Conservation (phyloP, 2,113 vertebrate species). For the Prunella fulvescens region DNA sequence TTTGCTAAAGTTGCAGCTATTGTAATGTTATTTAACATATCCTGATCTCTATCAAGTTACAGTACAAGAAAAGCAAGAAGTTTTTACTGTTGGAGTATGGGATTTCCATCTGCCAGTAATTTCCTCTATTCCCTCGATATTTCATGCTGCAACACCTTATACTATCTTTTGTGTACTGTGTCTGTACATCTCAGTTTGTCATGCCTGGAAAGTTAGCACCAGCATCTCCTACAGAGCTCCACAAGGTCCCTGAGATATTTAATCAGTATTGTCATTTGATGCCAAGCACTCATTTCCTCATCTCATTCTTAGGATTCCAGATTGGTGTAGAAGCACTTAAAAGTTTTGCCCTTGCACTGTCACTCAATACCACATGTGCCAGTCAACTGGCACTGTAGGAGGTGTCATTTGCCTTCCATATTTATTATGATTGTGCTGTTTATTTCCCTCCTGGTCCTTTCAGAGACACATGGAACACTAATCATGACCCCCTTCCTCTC, state of each 20-base stretch:
- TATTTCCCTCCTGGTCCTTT: background rate
- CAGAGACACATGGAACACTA: background rate
- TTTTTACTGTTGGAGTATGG: background rate
- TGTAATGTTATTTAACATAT: background rate
- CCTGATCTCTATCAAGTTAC: background rate
- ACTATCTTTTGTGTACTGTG: background rate
- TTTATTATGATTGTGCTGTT: background rate
- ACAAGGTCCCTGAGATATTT: background rate
- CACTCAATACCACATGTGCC: background rate
- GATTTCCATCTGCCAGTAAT: background rate
- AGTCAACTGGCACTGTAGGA: background rate
- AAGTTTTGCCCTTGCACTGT: slow-evolving; percentile 2
- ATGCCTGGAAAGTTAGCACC: background rate
- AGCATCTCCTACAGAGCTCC: background rate
- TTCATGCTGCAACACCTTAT: background rate
- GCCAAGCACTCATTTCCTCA: background rate
- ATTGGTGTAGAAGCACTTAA: background rate
- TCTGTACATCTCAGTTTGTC: background rate
- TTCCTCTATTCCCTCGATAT: background rate
- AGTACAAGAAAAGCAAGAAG: accelerated
- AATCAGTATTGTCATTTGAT: background rate
- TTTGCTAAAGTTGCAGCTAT: background rate
- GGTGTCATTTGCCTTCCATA: background rate
- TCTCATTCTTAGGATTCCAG: background rate
- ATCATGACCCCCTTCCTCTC: background rate